Percentiles rank a stretch among this genome's conserved stretches.
These are phyloP conservation scores for Oreotragus oreotragus DNA, from an alignment of 2,113 vertebrate genomes.

Conservation along the genomic window DNA sequence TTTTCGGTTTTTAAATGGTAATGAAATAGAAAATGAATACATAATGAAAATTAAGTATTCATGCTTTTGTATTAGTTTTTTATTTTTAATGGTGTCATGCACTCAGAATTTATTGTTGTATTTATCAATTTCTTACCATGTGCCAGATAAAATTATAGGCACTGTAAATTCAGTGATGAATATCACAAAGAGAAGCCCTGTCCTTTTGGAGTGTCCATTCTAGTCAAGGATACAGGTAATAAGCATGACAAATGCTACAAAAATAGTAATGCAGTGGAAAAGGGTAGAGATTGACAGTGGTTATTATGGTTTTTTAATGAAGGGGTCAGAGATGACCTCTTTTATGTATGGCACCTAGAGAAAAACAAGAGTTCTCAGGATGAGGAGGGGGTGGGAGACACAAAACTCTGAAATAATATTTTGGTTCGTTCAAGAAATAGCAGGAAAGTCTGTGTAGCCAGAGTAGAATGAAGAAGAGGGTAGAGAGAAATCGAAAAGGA, in stretches of 20 bases:
- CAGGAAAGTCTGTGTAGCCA: not conserved
- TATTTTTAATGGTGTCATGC: not conserved
- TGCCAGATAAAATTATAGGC: not conserved
- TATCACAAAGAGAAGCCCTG: not conserved
- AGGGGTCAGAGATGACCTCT: not conserved
- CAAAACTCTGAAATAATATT: not conserved
- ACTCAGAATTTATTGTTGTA: not conserved
- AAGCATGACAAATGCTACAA: not conserved
- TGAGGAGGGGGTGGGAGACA: not conserved
- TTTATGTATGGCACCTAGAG: not conserved
- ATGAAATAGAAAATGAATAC: not conserved
- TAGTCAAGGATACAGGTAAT: too few species aligned
- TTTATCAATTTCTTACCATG: not conserved
- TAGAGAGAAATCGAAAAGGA: not conserved
- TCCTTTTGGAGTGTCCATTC: not conserved
- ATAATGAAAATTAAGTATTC: not conserved
- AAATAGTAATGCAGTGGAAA: not conserved
- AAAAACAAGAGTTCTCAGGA: not conserved
- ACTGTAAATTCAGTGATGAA: not conserved
- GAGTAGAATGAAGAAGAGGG: not conserved
- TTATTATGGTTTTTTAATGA: not conserved
- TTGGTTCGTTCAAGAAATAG: not conserved
- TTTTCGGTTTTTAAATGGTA: not conserved
- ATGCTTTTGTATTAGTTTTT: not conserved
- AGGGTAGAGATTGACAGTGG: not conserved